These are phyloP conservation scores for Anagrus nilaparvatae DNA, from an alignment of 1,140 invertebrate species.

Conservation along the genomic window DNA sequence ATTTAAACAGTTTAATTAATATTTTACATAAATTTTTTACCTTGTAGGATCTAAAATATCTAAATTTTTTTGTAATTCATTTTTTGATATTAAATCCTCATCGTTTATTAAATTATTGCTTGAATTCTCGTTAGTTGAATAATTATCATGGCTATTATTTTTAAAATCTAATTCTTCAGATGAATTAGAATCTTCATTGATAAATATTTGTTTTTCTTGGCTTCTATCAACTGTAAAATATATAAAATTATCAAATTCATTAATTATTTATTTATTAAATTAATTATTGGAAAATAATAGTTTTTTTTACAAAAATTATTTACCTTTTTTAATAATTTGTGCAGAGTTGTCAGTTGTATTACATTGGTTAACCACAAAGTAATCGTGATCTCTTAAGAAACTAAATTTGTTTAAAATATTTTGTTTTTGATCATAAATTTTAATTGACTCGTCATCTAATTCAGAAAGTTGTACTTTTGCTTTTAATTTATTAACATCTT, in stretches of 20 bases:
- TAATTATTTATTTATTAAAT: neutral
- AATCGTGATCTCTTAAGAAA: neutral
- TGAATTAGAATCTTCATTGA: no score
- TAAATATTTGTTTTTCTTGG: no score
- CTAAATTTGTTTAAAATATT: neutral
- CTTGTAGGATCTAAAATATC: neutral
- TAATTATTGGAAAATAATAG: no score
- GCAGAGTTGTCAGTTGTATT: neutral
- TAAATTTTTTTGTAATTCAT: neutral
- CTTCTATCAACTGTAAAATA: no score
- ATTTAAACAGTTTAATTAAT: conserved; percentile 3
- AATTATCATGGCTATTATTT: no score
- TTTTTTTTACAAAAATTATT: conserved; percentile 1
- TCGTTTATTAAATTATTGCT: no score
- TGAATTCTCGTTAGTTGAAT: no score
- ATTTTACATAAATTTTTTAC: conserved; percentile 2
- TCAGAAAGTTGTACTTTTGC: conserved; percentile 11
- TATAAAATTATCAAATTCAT: conserved; percentile 7
- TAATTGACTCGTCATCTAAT: conserved; percentile 4
- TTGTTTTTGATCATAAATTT: neutral
- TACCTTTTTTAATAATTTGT: neutral
- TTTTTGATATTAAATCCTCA: no score
- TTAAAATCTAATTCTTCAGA: no score
- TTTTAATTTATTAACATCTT: conserved; percentile 15
- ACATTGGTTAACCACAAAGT: neutral